phyloP scores from a whole-genome alignment of 2,888 invertebrate genomes.

The Euzetes globulus region DNA sequence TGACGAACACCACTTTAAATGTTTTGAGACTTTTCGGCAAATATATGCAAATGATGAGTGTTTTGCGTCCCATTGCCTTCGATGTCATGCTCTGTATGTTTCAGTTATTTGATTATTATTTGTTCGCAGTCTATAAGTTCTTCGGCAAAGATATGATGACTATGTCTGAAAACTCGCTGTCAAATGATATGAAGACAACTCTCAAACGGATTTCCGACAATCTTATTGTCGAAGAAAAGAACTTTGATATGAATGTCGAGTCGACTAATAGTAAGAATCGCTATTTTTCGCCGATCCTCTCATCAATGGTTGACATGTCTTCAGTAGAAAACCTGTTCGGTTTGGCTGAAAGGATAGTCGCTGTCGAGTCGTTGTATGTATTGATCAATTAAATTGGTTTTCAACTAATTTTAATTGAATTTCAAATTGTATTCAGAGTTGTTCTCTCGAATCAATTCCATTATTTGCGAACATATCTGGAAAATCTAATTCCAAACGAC shows the following conservation, averaged over 20 bases:
- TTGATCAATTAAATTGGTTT: neutral
- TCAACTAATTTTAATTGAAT: neutral
- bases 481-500: conserved; percentile 63
- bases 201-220: conserved; percentile 68
- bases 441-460: conserved; percentile 83
- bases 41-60: conserved; percentile 84
- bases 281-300: conserved; percentile 55
- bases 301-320: conserved; percentile 59
- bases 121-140: conserved; percentile 76
- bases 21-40: conserved; percentile 67
- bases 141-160: conserved; percentile 56
- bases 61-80: conserved; percentile 78
- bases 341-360: conserved; percentile 75
- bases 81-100: conserved; percentile 85
- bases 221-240: conserved; percentile 52
- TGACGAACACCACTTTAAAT: conserved; percentile 85
- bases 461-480: conserved; percentile 71
- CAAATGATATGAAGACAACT: conserved; percentile 62
- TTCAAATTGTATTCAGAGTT: conserved; percentile 50
- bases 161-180: conserved; percentile 54
- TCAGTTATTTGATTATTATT: conserved; percentile 86
- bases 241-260: neutral
- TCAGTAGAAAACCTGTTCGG: conserved; percentile 70
- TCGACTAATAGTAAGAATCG: conserved; percentile 37
- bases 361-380: conserved; percentile 70